A percentile compares a stretch with the other conserved stretches of the same genome.
Conservation (phyloP, 2,888 invertebrate species). For the Cryptocheilus praepositus region DNA sequence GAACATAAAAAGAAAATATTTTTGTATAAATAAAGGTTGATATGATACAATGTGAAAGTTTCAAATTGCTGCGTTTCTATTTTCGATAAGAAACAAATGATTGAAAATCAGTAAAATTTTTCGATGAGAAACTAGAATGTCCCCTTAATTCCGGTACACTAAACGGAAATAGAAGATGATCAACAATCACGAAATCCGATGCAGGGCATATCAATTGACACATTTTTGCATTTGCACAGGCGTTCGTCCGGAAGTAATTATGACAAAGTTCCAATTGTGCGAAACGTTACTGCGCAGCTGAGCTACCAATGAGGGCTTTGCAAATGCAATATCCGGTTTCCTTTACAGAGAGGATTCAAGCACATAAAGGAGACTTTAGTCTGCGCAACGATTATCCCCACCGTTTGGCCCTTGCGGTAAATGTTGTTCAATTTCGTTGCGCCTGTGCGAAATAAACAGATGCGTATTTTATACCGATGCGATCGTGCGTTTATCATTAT, state of each 20-base stretch:
- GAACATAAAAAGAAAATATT: too few relatives aligned
- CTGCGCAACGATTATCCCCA: conserved; percentile 52
- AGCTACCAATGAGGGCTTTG: conserved; percentile 38
- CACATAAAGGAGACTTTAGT: conserved; percentile 56
- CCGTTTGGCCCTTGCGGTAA: conserved; percentile 18
- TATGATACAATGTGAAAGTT: too few relatives aligned
- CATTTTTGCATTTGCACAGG: conserved; percentile 6
- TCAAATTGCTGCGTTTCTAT: too few relatives aligned
- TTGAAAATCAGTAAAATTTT: too few relatives aligned
- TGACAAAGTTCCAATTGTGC: conserved; percentile 38
- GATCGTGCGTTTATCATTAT: too few relatives aligned
- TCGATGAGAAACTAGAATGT: too few relatives aligned
- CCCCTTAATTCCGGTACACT: too few relatives aligned
- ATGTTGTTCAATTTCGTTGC: conserved; percentile 31
- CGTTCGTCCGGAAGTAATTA: conserved; percentile 34
- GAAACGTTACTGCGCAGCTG: conserved; percentile 37
- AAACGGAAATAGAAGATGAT: neutral
- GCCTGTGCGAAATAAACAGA: neutral
- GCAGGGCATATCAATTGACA: conserved; percentile 22
- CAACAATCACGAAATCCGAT: neutral
- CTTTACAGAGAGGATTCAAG: conserved; percentile 48
- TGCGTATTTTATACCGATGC: too few relatives aligned
- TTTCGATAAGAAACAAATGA: too few relatives aligned
- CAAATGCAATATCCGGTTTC: conserved; percentile 61
- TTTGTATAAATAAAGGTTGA: too few relatives aligned